Base-by-base conservation (phyloP, 2,888 invertebrate genomes). In the Cheilosia impressa region DNA sequence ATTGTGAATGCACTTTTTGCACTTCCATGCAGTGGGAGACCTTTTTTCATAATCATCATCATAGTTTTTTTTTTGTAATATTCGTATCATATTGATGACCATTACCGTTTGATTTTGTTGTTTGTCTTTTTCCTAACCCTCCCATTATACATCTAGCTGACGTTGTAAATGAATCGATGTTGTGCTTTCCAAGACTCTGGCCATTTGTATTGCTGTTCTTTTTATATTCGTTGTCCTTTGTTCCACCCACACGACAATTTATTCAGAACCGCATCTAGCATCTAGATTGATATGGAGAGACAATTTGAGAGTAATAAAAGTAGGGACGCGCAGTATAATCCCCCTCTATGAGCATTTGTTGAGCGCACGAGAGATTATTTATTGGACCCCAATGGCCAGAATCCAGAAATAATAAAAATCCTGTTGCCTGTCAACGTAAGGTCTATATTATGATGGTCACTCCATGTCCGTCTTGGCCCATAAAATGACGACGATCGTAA, bases 351-450 rank as follows among this genome's bases (percentile, higher is more conserved):
- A 68, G 68, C 71, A 81, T 85, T 81, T 85, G 77, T 85, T 68
- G 76, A 81, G 84, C 19, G 24, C 85, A 85, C 81, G 76, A 85
- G 76, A 85, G 77, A 81, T 85, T 81, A 85, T 85, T 85, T 85
- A 85, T 85, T 72, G 81, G 72, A 52, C 76, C 76, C 81, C 71
- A 81, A 85, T 85, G 81, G 77, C 47, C 45, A 15, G 58, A 72
- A 72, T 76, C 81, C 81, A 81, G 75, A 81, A 85, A 85, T 81
- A 85, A 85, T 77, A 85, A 81, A 84, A 71, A 68, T 83, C 81
- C 81, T 85, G 81, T 81, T 84, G 84, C 81, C 81, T 85, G 66
- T 77, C 60, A 75, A 50, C 68, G 73, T 27, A 27, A 27, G 27
- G 27, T 27, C 27, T 27, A 27, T 27, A 27, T 34, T 27, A 27